A percentile compares a stretch with the other conserved stretches of the same genome.
These are phyloP conservation scores for Uropsilus gracilis DNA, from an alignment of 2,113 vertebrate species.

Conservation along the genomic window DNA sequence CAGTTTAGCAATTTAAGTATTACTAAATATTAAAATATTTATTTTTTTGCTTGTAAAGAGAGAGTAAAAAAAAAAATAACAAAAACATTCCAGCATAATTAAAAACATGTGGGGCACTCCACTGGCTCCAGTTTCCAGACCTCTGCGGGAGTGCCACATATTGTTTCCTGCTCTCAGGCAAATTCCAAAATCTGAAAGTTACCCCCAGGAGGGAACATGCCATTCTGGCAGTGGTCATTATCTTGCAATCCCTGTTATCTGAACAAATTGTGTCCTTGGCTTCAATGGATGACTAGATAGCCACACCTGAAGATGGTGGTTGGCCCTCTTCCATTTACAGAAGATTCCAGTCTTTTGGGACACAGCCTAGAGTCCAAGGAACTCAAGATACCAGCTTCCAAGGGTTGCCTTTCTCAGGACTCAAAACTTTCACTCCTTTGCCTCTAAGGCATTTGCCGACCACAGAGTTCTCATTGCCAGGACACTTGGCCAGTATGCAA, in stretches of 20 bases:
- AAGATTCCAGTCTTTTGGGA: not conserved
- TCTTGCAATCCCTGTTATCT: not conserved
- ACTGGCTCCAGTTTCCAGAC: not conserved
- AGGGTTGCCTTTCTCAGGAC: not conserved
- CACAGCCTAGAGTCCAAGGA: not conserved
- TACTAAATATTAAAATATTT: not conserved
- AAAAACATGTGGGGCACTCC: not conserved
- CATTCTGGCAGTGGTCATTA: not conserved
- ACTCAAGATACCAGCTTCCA: not conserved
- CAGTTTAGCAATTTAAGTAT: not conserved
- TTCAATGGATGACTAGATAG: not conserved
- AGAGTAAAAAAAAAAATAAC: not conserved
- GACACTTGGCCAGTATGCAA: not conserved
- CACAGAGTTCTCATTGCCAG: not conserved
- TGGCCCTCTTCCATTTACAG: not conserved
- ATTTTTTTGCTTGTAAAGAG: conserved; percentile 15
- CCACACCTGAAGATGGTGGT: not conserved
- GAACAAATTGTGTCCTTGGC: conserved; percentile 14
- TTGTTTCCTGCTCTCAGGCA: not conserved
- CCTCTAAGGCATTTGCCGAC: not conserved
- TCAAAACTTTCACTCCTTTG: not conserved
- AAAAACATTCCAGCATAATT: not conserved
- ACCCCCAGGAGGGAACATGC: not conserved
- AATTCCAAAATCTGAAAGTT: not conserved
- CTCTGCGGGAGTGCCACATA: not conserved